Conservation (phyloP, 2,113 vertebrate genomes). For the Bucco capensis region DNA sequence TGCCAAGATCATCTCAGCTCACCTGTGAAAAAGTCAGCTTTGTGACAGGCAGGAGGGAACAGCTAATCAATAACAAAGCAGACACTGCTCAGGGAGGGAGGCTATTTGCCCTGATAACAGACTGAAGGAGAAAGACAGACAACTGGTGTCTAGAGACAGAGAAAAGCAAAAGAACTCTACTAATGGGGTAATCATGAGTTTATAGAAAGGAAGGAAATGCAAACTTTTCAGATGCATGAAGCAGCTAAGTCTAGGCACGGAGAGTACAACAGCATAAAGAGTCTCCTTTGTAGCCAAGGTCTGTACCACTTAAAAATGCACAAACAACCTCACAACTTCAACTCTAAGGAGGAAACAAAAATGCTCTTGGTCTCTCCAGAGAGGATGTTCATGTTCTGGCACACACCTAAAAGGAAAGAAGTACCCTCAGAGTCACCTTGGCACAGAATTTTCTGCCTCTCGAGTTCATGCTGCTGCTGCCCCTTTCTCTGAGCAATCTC, state of each 20-base stretch:
- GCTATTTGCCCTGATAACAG: neutral
- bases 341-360: neutral
- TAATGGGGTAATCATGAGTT: neutral
- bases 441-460: conserved; percentile 4
- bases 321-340: neutral
- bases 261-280: neutral
- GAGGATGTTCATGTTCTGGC: neutral
- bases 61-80: neutral
- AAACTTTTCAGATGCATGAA: neutral
- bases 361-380: neutral
- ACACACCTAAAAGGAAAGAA: neutral
- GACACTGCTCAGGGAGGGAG: neutral
- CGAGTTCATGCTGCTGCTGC: neutral
- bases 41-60: neutral
- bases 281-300: neutral
- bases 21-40: neutral
- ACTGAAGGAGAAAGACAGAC: neutral
- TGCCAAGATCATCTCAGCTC: neutral
- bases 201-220: neutral
- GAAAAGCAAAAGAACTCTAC: neutral
- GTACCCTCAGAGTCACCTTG: neutral
- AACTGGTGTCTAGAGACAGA: neutral
- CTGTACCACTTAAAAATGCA: neutral
- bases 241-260: neutral
- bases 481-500: neutral